Base-by-base conservation (phyloP, 2,113 vertebrate species). In the Engystomops pustulosus region DNA sequence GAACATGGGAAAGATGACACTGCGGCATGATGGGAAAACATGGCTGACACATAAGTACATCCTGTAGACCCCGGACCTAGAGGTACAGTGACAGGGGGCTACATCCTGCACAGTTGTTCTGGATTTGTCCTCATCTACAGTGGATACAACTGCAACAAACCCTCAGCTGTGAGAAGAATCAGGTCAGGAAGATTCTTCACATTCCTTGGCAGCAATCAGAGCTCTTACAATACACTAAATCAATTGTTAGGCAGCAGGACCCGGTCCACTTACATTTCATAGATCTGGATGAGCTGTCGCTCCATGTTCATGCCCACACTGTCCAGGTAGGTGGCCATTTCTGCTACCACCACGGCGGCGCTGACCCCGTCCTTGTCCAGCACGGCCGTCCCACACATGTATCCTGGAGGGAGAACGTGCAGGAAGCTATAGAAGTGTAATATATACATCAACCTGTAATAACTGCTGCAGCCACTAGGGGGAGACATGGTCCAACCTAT, bases 351-450 rank as follows among this genome's bases (percentile, higher is more conserved):
- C 58, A 85, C 97, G 0, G 98, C 96, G 0, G 96, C 92, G 1
- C 98, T 98, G n/a, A 99, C 96, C 0, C 97, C 98, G 10, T 99
- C 98, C 87, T 99, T 99, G 80, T 99, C 98, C 45, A 95, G 89
- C 68, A 98, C 95, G 0, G 95, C 89, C 0, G 90, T 93, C 53
- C 97, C 96, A 67, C 98, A 99, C 89, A 98, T 94, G 88, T 97
- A 99, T 0, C 98, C 98, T 99, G 75, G 3, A 45, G 38, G 80
- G 14, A 25, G 27, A 25, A n/a, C 1, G n/a, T 6, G 10, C 2
- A 44, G 15, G 18, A 4, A 15, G 9, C 30, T 15, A 60, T 20
- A 5, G 14, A 12, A 47, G 14, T 18, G n/a, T n/a, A n/a, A n/a
- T n/a, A n/a, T n/a, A n/a, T 18, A 18, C 2, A 41, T 9, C 10